Percentiles rank a stretch among this genome's conserved stretches.
Conservation (phyloP, 37 sponge, comb jelly and placozoan genomes). For the Hexactinellida sp. region DNA sequence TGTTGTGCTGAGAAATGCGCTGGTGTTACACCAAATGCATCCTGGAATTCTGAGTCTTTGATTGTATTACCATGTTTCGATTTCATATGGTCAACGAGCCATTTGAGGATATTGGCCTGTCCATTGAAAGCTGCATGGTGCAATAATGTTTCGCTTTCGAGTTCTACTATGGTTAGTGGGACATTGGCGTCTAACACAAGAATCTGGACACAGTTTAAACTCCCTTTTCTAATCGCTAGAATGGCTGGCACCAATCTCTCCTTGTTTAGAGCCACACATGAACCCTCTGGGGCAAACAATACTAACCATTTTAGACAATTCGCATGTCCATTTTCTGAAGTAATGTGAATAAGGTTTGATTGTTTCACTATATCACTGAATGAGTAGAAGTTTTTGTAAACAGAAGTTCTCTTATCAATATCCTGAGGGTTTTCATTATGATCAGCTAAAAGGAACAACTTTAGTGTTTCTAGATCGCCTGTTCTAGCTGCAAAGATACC, state of each 20-base stretch:
- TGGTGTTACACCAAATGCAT: conserved; percentile 58
- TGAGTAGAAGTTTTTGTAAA: background rate
- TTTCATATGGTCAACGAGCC: conserved; percentile 31
- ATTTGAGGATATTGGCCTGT: conserved; percentile 48
- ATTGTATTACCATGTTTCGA: background rate
- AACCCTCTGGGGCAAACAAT: background rate
- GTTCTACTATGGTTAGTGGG: conserved; percentile 39
- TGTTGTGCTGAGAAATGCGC: conserved; percentile 65
- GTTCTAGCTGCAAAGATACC: background rate
- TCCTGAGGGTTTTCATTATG: background rate
- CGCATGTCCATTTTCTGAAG: background rate
- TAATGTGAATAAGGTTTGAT: background rate
- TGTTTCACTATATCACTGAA: background rate
- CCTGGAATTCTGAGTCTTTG: conserved; percentile 23
- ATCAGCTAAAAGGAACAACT: background rate
- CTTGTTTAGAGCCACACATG: background rate
- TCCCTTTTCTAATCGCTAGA: conserved; percentile 27
- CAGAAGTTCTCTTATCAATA: background rate
- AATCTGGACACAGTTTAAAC: conserved; percentile 55
- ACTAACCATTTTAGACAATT: conserved; percentile 13
- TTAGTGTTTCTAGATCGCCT: background rate
- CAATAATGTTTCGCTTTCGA: conserved; percentile 67
- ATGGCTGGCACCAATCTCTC: background rate
- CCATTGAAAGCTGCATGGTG: conserved; percentile 72
- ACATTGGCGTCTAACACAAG: conserved; percentile 49